Percentiles rank a stretch among this genome's conserved stretches.
These are phyloP conservation scores for Caenorhabditis becei DNA, from an alignment of 2,888 invertebrate species.

Conservation along the genomic window DNA sequence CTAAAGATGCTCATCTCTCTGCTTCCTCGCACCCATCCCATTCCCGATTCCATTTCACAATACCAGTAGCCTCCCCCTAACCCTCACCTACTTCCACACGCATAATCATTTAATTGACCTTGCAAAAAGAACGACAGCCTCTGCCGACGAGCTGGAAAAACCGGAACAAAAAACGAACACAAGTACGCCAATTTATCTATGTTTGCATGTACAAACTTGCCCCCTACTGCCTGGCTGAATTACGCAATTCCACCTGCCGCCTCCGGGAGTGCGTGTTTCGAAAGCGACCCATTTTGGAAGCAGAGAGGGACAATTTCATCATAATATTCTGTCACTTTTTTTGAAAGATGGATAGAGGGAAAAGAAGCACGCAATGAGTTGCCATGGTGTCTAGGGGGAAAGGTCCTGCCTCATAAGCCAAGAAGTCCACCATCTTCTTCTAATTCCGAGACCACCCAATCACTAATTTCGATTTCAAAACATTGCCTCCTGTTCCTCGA, in stretches of 20 bases:
- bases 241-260: slow-evolving; percentile 32
- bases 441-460: too few relatives aligned
- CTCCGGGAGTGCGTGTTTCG: slow-evolving; percentile 2
- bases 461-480: neutral
- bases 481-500: neutral
- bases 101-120: slow-evolving; percentile 42
- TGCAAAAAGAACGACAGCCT: neutral
- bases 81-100: neutral
- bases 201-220: slow-evolving; percentile 21
- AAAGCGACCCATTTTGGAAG: slow-evolving; percentile 1
- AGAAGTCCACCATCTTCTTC: too few relatives aligned
- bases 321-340: slow-evolving; percentile 16
- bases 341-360: neutral
- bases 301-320: too few relatives aligned
- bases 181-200: slow-evolving; percentile 31
- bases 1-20: too few relatives aligned
- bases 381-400: too few relatives aligned
- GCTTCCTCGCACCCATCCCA: too few relatives aligned
- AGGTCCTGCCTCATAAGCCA: too few relatives aligned
- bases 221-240: slow-evolving; percentile 15
- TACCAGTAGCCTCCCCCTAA: neutral
- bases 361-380: too few relatives aligned
- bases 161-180: slow-evolving; percentile 32
- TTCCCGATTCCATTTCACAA: neutral
- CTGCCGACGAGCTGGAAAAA: neutral